Conservation (phyloP, 2,113 vertebrate species). For the Indicator indicator region DNA sequence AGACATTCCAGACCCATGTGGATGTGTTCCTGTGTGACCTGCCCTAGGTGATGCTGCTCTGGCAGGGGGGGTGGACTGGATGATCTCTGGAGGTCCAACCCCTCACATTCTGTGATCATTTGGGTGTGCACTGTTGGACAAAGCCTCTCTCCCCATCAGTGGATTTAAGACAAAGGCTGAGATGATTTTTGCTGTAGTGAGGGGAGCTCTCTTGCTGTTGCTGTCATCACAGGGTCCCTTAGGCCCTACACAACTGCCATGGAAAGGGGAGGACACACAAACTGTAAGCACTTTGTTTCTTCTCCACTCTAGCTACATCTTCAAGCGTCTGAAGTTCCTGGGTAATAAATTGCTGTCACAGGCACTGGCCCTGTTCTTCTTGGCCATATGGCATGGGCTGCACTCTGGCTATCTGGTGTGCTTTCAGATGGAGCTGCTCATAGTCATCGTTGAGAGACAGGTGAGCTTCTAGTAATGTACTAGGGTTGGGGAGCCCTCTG, state of each 20-base stretch:
- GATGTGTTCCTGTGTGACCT: too few relatives aligned
- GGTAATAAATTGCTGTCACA: conserved; percentile 92
- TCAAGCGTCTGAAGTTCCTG: conserved; percentile 93
- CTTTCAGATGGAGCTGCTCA: conserved; percentile 96
- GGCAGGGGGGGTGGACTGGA: too few relatives aligned
- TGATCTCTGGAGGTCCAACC: too few relatives aligned
- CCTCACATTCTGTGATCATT: not conserved
- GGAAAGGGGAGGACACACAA: not conserved
- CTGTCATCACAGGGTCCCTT: not conserved
- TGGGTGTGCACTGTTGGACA: not conserved
- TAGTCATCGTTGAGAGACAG: conserved; percentile 92
- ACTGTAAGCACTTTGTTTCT: conserved; percentile 16
- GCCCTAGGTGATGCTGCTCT: too few relatives aligned
- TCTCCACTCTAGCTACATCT: conserved; percentile 84
- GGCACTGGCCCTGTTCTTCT: conserved; percentile 86
- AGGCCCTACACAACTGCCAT: not conserved
- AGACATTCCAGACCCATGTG: too few relatives aligned
- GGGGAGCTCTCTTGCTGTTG: not conserved
- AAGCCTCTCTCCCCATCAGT: not conserved
- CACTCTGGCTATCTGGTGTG: conserved; percentile 96
- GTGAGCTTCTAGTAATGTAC: conserved; percentile 60
- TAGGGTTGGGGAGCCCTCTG: not conserved
- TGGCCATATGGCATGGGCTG: conserved; percentile 93
- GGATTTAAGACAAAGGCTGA: not conserved
- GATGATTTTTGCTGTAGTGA: not conserved